Conservation (phyloP, 92 coral and sea anemone genomes). For the Diadumene lineata region DNA sequence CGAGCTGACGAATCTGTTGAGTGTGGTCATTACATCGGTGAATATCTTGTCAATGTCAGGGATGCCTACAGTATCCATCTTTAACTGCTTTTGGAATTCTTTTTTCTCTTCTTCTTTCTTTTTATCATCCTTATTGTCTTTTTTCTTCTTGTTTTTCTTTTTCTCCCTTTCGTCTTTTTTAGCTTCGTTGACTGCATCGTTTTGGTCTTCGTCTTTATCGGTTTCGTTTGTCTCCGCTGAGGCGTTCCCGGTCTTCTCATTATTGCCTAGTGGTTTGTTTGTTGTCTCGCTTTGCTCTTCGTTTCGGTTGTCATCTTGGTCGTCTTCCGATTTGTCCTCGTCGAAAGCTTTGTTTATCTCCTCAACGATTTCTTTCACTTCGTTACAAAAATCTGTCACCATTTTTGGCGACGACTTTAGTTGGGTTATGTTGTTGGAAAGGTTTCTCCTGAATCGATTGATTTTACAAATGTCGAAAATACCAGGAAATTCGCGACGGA, state of each 20-base stretch:
- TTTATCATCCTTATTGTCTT: conserved; percentile 16
- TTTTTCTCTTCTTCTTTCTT: conserved; percentile 35
- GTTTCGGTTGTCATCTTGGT: too few relatives aligned
- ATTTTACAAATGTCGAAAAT: conserved; percentile 59
- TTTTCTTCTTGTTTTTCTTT: conserved; percentile 11
- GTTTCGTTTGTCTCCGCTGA: not conserved
- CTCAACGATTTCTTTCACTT: conserved; percentile 50
- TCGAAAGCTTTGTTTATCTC: conserved; percentile 44
- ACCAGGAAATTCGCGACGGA: conserved; percentile 43
- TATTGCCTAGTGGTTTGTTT: too few relatives aligned
- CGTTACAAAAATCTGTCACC: conserved; percentile 67
- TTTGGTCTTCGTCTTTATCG: conserved; percentile 5
- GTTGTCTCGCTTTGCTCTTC: too few relatives aligned
- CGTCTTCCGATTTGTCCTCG: conserved; percentile 3
- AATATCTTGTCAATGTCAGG: conserved; percentile 70
- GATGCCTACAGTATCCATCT: conserved; percentile 61
- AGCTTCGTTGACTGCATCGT: not conserved
- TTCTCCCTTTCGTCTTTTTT: not conserved
- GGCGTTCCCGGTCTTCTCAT: not conserved
- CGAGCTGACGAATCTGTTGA: conserved; percentile 60
- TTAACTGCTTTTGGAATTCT: conserved; percentile 64
- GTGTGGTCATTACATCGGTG: conserved; percentile 50
- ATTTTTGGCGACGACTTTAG: conserved; percentile 64
- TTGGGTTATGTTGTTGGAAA: conserved; percentile 53
- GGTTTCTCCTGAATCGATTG: conserved; percentile 45